A percentile compares a stretch with the other conserved stretches of the same genome.
Evolutionary conservation across 1,140 invertebrate genomes (phyloP).

Genomic region (Trichonephila clavipes): DNA sequence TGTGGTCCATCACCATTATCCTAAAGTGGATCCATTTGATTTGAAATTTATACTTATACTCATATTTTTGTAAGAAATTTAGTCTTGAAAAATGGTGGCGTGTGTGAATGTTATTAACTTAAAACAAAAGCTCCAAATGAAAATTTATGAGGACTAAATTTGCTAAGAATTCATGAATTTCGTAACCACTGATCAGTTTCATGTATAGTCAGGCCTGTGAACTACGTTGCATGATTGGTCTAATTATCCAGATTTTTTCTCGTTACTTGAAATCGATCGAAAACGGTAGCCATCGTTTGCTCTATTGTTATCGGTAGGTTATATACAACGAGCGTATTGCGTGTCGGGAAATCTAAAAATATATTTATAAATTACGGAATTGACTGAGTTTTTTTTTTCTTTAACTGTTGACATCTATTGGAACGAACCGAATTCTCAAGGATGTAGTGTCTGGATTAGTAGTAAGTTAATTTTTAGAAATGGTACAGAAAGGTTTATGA

Average conservation of each 20-base stretch:
- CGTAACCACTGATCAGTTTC: background rate
- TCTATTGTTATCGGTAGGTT: background rate
- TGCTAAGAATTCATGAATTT: background rate
- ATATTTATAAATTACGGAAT: conserved; percentile 9
- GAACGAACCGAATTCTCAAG: background rate
- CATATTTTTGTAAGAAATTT: too few relatives aligned
- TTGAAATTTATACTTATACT: too few relatives aligned
- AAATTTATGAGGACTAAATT: background rate
- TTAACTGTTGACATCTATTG: background rate
- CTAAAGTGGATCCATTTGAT: too few relatives aligned
- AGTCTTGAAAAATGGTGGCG: background rate
- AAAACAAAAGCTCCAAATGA: background rate
- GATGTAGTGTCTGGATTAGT: background rate
- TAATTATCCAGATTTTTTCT: background rate
- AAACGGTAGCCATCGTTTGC: background rate
- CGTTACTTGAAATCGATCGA: background rate
- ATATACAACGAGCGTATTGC: background rate
- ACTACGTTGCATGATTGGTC: background rate
- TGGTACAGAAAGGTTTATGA: background rate
- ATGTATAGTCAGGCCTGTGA: background rate
- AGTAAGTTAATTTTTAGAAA: background rate
- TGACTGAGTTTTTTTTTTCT: background rate
- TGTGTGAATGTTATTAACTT: background rate
- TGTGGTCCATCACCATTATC: too few relatives aligned
- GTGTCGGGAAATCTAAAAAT: background rate